A percentile compares a stretch with the other conserved stretches of the same genome.
Conservation (phyloP, 2,888 invertebrate genomes). For the Isotomurus palustris region DNA sequence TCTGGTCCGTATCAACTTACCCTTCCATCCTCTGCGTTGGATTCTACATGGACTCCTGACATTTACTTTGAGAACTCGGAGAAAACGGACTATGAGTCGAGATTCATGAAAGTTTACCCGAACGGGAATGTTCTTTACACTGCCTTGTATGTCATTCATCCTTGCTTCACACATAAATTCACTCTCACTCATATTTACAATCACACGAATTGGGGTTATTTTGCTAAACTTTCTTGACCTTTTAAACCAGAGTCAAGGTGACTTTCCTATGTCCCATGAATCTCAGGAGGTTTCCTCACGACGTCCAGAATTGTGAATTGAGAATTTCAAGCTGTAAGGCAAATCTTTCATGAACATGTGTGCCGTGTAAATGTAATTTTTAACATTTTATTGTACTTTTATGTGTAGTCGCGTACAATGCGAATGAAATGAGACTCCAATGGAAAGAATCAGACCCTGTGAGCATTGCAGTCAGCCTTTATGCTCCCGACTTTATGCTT, state of each 20-base stretch:
- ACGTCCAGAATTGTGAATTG: slow-evolving; percentile 51
- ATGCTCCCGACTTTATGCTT: slow-evolving; percentile 50
- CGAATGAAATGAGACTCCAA: slow-evolving; percentile 50
- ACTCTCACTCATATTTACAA: background rate
- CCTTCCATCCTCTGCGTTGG: slow-evolving; percentile 38
- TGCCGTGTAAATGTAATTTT: background rate
- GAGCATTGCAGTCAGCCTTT: too few species aligned
- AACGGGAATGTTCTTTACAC: slow-evolving; percentile 16
- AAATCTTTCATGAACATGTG: background rate
- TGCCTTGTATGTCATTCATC: too few species aligned
- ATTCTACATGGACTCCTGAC: slow-evolving; percentile 52
- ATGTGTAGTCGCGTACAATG: slow-evolving; percentile 52
- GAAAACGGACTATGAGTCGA: slow-evolving; percentile 47
- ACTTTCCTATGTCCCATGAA: slow-evolving; percentile 53
- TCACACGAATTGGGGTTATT: slow-evolving; percentile 13
- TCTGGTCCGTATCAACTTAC: slow-evolving; percentile 1
- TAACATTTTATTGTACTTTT: background rate
- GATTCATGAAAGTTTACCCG: slow-evolving; percentile 20
- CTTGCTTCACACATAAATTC: too few species aligned
- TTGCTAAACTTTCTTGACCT: background rate
- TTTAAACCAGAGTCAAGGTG: slow-evolving; percentile 49
- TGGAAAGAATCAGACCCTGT: slow-evolving; percentile 49
- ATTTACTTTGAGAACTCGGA: slow-evolving; percentile 53
- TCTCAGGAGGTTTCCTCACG: slow-evolving; percentile 52
- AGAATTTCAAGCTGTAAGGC: slow-evolving; percentile 52